phyloP scores from a whole-genome alignment of 2,888 invertebrate species.

The Xestobium rufovillosum region DNA sequence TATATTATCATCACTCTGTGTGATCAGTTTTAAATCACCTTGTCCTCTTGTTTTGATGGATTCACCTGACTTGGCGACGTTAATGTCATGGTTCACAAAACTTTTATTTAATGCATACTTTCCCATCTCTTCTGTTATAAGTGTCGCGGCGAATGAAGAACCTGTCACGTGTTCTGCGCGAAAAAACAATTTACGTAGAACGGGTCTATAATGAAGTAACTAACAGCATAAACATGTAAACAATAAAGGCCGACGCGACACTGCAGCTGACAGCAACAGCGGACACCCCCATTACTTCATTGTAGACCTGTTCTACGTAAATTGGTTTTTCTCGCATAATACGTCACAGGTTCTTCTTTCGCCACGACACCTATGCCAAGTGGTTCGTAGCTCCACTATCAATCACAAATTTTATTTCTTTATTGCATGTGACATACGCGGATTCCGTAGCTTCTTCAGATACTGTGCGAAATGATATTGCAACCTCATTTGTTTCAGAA shows the following conservation, averaged over 20 bases:
- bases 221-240: no score
- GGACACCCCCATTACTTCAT: no score
- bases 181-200: no score
- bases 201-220: no score
- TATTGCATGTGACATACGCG: constrained; percentile 8
- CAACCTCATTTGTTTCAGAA: constrained; percentile 5
- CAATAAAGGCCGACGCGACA: no score
- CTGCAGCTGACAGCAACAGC: no score
- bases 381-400: constrained; percentile 5
- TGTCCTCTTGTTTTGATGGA: constrained; percentile 18
- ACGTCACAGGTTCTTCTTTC: no score
- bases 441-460: constrained; percentile 9
- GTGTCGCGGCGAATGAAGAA: no score
- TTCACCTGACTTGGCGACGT: constrained; percentile 23
- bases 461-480: constrained; percentile 10
- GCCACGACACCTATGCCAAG: constrained; percentile 4
- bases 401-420: constrained; percentile 3
- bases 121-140: constrained; percentile 17
- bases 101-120: constrained; percentile 17
- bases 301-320: no score
- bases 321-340: no score
- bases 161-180: no score
- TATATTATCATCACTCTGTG: constrained; percentile 13
- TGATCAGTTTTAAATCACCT: constrained; percentile 20
- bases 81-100: constrained; percentile 19